phyloP scores from a whole-genome alignment of 2,888 invertebrate species.

The Mythimna impura region DNA sequence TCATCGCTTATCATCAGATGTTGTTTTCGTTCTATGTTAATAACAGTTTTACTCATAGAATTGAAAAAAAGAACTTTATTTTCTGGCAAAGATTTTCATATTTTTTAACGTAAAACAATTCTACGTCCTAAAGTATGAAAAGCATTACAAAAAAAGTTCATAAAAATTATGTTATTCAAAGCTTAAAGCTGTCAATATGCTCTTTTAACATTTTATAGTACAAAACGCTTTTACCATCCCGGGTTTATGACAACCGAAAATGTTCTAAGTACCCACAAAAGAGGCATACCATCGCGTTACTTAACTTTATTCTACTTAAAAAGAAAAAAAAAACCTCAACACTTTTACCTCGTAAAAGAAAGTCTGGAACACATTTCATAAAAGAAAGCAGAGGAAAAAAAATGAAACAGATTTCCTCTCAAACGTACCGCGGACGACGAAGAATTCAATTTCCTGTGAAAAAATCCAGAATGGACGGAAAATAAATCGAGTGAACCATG shows the following conservation, averaged over 20 bases:
- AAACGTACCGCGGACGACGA: constrained; percentile 67
- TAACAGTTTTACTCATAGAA: too few relatives aligned
- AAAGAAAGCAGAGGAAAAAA: constrained; percentile 45
- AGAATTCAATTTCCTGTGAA: constrained; percentile 83
- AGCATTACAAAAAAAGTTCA: not conserved
- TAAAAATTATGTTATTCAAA: constrained; percentile 18
- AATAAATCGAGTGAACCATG: constrained; percentile 57
- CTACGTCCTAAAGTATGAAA: not conserved
- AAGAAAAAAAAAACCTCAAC: constrained; percentile 40
- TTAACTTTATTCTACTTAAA: constrained; percentile 41
- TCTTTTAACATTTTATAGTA: constrained; percentile 45
- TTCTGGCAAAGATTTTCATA: not conserved
- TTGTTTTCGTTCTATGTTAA: too few relatives aligned
- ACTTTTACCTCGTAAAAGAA: constrained; percentile 60
- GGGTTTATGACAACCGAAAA: constrained; percentile 45
- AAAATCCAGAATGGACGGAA: constrained; percentile 72
- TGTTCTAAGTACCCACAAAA: constrained; percentile 42
- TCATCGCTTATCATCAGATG: too few relatives aligned
- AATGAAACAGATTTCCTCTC: constrained; percentile 52
- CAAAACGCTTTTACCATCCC: constrained; percentile 46
- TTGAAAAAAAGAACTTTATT: not conserved
- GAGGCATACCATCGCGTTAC: constrained; percentile 30
- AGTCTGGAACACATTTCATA: constrained; percentile 58
- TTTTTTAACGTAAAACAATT: not conserved
- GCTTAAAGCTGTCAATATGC: constrained; percentile 29